These are phyloP conservation scores for Microchirus variegatus DNA, from an alignment of 2,797 vertebrate genomes.

Conservation along the genomic window DNA sequence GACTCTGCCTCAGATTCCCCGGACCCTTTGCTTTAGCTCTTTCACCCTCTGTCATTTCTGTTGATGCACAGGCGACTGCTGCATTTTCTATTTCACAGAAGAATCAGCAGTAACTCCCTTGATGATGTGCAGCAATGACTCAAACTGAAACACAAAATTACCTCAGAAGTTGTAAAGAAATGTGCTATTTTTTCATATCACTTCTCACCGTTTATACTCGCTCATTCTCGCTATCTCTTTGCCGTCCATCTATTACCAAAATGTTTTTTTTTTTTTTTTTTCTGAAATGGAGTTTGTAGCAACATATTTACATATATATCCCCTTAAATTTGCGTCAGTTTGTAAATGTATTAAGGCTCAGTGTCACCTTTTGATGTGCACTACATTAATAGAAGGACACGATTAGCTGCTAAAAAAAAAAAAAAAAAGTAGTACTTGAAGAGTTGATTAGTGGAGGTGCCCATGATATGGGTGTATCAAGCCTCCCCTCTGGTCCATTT, in stretches of 20 bases:
- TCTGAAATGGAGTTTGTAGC: conserved; percentile 42
- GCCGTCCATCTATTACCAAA: conserved; percentile 69
- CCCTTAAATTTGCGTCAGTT: conserved; percentile 24
- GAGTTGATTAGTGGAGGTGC: conserved; percentile 59
- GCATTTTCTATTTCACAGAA: conserved; percentile 48
- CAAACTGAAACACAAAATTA: conserved; percentile 64
- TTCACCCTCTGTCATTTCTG: conserved; percentile 35
- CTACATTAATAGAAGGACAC: conserved; percentile 45
- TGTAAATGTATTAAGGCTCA: conserved; percentile 40
- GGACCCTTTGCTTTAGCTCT: conserved; percentile 38
- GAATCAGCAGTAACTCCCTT: conserved; percentile 60
- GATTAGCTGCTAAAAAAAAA: conserved; percentile 68
- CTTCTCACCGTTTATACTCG: conserved; percentile 36
- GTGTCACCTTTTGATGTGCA: conserved; percentile 51
- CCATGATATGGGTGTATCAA: conserved; percentile 50
- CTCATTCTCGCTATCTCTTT: conserved; percentile 69
- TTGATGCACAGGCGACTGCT: conserved; percentile 27
- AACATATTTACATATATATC: conserved; percentile 33
- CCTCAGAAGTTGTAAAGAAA: conserved; percentile 75
- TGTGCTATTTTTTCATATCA: conserved; percentile 59
- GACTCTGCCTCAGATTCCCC: conserved; percentile 57
- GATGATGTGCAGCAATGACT: conserved; percentile 41
- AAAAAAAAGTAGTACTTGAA: conserved; percentile 55
- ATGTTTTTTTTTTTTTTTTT: conserved; percentile 31
- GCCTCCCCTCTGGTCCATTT: conserved; percentile 59